Evolutionary conservation across 1,140 invertebrate species (phyloP), one percentile per base, ranked within the genome.

Genomic region (Drosophila kikkawai): DNA sequence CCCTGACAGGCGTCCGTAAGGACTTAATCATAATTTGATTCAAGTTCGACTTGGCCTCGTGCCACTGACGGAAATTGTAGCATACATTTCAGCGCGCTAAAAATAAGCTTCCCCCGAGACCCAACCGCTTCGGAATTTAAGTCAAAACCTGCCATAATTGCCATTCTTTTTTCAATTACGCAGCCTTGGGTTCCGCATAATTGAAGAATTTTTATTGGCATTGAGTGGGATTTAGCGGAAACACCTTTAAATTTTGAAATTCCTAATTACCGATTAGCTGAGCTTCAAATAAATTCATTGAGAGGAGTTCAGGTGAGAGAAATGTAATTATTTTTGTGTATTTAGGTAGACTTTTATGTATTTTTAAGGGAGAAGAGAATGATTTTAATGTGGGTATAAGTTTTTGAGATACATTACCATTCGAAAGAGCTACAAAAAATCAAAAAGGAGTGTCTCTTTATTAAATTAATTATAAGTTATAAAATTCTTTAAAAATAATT

Each of bases 1-100:
- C 75, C 75, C 34, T 61, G 66, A 78, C 75, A 78, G 75, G 75
- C 75, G 75, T 79, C 75, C 75, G 75, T 78, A 78, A 79, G 75
- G 75, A 79, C 75, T 79, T 79, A 79, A 79, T 79, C 75, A 78
- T 79, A 79, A 79, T 79, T 69, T 79, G 65, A 79, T 79, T 79
- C 75, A 58, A 79, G 55, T 75, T 71, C 71, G 68, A 73, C 59
- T 57, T 57, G 53, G 70, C 75, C 57, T 79, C 75, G 75, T 79
- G 75, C 75, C 75, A 63, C 32, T 55, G 73, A 77, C 41, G 47
- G 44, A 79, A 71, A 70, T 58, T 58, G 75, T 79, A 57, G 75
- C 75, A 79, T 64, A 78, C 57, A 77, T 77, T 77, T 77, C 48
- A 70, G 65, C 75, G 58, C 39, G 12, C 75, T 79, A 79, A 63